A percentile compares a stretch with the other conserved stretches of the same genome.
phyloP scores from a whole-genome alignment of 2,797 vertebrate species.

The Sternarchorhynchus goeldii region DNA sequence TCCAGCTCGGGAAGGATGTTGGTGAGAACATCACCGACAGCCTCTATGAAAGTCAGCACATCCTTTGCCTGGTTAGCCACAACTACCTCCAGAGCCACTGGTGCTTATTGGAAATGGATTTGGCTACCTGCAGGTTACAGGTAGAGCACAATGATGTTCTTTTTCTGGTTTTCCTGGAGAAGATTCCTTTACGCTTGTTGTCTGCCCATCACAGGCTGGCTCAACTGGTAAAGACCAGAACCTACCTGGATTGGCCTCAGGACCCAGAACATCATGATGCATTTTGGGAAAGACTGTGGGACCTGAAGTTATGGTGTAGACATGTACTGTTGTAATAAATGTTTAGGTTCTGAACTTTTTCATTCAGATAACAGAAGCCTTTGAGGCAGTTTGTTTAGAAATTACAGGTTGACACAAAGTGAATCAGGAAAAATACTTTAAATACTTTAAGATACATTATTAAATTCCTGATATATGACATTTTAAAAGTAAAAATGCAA shows the following conservation, averaged over 20 bases:
- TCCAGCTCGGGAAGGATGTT: constrained; percentile 56
- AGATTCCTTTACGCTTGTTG: constrained; percentile 61
- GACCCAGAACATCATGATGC: constrained; percentile 20
- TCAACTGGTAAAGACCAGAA: constrained; percentile 44
- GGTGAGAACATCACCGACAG: constrained; percentile 58
- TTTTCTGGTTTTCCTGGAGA: constrained; percentile 68
- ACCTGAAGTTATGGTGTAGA: constrained; percentile 1
- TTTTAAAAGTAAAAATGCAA: too few species aligned
- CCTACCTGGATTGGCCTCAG: constrained; percentile 53
- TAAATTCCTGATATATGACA: too few species aligned
- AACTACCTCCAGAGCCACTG: constrained; percentile 55
- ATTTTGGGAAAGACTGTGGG: constrained; percentile 52
- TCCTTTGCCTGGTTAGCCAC: constrained; percentile 55
- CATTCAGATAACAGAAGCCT: too few species aligned
- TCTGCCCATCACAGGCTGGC: constrained; percentile 67
- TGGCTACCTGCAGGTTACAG: constrained; percentile 42
- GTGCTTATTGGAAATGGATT: constrained; percentile 57
- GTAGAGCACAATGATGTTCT: constrained; percentile 66
- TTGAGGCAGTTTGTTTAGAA: too few species aligned
- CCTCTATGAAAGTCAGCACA: constrained; percentile 53
- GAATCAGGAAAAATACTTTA: too few species aligned
- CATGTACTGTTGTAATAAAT: too few species aligned
- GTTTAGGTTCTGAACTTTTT: too few species aligned
- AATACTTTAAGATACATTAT: too few species aligned
- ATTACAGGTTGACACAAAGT: too few species aligned